Percentiles rank a stretch among this genome's conserved stretches.
These are phyloP conservation scores for Mergus octosetaceus DNA, from an alignment of 2,797 vertebrate species.

Conservation along the genomic window DNA sequence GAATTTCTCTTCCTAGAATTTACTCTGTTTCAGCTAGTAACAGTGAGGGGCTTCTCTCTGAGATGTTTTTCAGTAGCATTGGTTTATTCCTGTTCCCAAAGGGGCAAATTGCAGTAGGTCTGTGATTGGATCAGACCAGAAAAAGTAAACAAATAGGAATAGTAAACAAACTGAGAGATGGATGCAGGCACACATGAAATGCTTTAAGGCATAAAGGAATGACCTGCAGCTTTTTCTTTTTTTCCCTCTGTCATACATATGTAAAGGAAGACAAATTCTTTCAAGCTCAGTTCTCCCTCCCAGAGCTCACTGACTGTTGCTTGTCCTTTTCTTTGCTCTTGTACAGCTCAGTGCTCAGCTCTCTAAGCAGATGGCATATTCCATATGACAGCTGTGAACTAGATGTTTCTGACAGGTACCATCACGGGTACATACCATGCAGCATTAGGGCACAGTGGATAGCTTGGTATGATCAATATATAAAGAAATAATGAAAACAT, in stretches of 20 bases:
- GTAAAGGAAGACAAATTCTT: background rate
- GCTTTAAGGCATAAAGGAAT: background rate
- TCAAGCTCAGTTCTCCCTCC: background rate
- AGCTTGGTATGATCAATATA: background rate
- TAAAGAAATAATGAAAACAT: background rate
- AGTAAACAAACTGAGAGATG: background rate
- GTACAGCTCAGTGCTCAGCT: background rate
- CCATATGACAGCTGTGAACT: conserved; percentile 6
- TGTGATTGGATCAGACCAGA: background rate
- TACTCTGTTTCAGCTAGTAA: background rate
- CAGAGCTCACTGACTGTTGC: background rate
- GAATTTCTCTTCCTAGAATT: background rate
- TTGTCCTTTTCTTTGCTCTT: conserved; percentile 25
- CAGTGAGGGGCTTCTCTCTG: background rate
- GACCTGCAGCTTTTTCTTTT: background rate
- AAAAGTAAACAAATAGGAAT: background rate
- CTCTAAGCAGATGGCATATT: conserved; percentile 12
- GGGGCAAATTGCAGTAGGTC: background rate
- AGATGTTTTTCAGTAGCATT: background rate
- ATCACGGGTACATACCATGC: background rate
- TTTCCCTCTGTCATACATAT: background rate
- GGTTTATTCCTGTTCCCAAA: background rate
- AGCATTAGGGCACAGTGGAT: background rate
- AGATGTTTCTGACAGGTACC: conserved; percentile 16
- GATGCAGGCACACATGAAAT: background rate